phyloP scores from a whole-genome alignment of 2,797 vertebrate genomes.

The Cryptoprocta ferox region DNA sequence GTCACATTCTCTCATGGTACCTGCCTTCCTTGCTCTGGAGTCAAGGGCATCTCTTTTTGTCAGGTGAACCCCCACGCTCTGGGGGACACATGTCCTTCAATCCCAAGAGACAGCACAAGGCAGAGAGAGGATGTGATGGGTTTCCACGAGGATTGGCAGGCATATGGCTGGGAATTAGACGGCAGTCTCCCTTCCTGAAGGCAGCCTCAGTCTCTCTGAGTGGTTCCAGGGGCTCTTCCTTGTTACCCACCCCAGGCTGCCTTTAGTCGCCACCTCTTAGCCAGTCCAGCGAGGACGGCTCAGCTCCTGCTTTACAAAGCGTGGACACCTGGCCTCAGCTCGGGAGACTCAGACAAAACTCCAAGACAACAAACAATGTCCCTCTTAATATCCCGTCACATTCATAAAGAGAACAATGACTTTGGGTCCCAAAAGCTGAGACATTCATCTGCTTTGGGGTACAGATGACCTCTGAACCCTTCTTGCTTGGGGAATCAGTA shows the following conservation, averaged over 20 bases:
- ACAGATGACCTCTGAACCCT: not conserved
- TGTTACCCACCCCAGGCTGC: not conserved
- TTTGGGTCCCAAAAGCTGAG: not conserved
- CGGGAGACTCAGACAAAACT: not conserved
- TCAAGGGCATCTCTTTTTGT: not conserved
- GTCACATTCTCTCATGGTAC: accelerated
- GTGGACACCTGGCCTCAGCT: not conserved
- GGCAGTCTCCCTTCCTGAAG: not conserved
- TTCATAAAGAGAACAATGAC: not conserved
- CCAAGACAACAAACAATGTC: not conserved
- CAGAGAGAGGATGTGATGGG: too few species aligned
- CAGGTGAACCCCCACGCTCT: not conserved
- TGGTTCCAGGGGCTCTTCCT: not conserved
- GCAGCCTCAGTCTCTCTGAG: not conserved
- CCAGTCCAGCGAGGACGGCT: not conserved
- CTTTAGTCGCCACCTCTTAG: not conserved
- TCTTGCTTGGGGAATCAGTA: not conserved
- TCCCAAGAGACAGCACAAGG: not conserved
- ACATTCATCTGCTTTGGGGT: not conserved
- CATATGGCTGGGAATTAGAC: not conserved
- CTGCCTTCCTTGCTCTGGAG: not conserved
- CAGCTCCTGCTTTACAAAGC: not conserved
- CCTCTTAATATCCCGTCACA: not conserved
- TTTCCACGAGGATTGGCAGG: not conserved
- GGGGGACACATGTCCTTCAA: not conserved